Percentiles rank a stretch among this genome's conserved stretches.
Conservation (phyloP, 2,113 vertebrate genomes). For the Periophthalmodon schlosseri region DNA sequence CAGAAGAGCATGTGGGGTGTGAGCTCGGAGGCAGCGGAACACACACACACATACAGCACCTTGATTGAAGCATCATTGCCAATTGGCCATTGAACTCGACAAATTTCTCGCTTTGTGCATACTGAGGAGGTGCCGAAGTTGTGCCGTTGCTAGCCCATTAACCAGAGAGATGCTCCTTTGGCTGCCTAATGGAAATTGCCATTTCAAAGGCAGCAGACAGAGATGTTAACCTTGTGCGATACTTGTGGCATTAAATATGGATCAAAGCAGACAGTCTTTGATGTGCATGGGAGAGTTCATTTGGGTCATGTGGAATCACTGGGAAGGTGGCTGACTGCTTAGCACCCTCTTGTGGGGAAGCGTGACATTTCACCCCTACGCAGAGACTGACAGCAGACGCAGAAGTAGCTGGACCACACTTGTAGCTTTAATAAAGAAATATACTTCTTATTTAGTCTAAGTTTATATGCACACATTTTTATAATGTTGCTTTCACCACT, state of each 20-base stretch:
- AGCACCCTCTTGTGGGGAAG: conserved; percentile 65
- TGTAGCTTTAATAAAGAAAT: background rate
- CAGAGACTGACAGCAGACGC: background rate
- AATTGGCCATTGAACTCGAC: conserved; percentile 50
- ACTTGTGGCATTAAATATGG: conserved; percentile 77
- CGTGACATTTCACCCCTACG: background rate
- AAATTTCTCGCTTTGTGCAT: conserved; percentile 41
- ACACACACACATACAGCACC: conserved; percentile 3
- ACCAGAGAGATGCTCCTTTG: conserved; percentile 60
- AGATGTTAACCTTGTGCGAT: conserved; percentile 77
- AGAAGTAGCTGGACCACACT: background rate
- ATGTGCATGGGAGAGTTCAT: conserved; percentile 72
- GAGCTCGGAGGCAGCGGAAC: conserved; percentile 5
- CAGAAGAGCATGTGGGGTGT: conserved; percentile 26
- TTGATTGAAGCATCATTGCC: conserved; percentile 57
- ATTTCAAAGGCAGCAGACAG: conserved; percentile 70
- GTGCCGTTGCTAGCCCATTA: conserved; percentile 48
- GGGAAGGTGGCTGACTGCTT: conserved; percentile 16
- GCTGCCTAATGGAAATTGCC: conserved; percentile 69
- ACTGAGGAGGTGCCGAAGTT: conserved; percentile 16
- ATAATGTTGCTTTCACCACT: background rate
- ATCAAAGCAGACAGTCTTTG: conserved; percentile 74
- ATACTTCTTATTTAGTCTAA: background rate
- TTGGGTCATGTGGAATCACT: conserved; percentile 54
- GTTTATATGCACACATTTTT: background rate